Conservation (phyloP, 2,113 vertebrate genomes). For the Pseudonaja textilis region DNA sequence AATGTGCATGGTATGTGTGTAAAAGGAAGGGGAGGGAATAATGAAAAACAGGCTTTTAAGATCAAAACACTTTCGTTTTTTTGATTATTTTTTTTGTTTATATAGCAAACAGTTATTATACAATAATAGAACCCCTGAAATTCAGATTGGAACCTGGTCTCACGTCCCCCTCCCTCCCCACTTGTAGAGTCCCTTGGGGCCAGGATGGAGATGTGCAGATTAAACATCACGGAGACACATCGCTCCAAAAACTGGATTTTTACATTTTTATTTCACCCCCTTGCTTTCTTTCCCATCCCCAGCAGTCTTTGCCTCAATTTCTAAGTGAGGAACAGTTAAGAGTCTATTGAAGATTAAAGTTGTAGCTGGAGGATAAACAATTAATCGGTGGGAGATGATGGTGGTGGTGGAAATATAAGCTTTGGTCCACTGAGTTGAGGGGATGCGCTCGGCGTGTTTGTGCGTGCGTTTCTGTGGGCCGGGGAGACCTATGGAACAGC, state of each 20-base stretch:
- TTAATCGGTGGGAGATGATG: background rate
- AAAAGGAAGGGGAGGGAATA: background rate
- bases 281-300: background rate
- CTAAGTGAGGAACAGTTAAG: constrained; percentile 13
- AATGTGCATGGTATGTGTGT: background rate
- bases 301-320: constrained; percentile 4
- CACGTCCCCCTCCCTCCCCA: background rate
- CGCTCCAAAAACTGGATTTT: constrained; percentile 20
- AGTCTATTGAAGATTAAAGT: background rate
- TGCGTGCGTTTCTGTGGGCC: background rate
- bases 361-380: constrained; percentile 1
- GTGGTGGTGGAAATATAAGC: background rate
- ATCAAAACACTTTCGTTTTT: constrained; percentile 26
- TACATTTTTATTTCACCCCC: background rate
- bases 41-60: constrained; percentile 22
- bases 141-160: constrained; percentile 13
- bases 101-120: constrained; percentile 40
- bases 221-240: constrained; percentile 19
- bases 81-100: constrained; percentile 17
- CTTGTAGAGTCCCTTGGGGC: background rate
- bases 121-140: constrained; percentile 35
- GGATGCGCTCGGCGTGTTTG: background rate
- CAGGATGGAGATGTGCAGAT: background rate
- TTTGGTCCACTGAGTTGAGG: constrained; percentile 27
- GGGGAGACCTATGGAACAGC: background rate